Base-by-base conservation (phyloP, 2,797 vertebrate species). In the Stomatorhinus walkeri region DNA sequence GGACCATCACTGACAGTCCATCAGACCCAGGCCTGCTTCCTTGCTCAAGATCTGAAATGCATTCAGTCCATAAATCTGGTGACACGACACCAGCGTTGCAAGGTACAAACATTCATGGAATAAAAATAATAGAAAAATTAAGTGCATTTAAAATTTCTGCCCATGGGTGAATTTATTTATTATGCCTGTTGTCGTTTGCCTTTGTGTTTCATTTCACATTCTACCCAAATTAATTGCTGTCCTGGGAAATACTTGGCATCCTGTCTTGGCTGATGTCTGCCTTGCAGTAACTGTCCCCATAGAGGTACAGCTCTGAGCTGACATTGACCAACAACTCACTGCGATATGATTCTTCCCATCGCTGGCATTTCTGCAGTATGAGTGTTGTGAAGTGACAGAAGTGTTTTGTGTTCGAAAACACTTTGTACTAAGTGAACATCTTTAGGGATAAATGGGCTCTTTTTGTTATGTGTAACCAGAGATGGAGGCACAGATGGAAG, bases 401-500 rank as follows among this genome's bases (percentile, higher is more conserved):
- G 87, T 84, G 59, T 56, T 88, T 32, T 54, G 87, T 87, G 79
- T 36, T 49, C 54, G 24, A 19, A 87, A 87, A 59, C 85, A 87
- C 51, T 87, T 28, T 52, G 43, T 46, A 68, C 40, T 49, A 68
- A 54, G 56, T 46, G 88, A 51, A 36, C 16, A 59, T 89, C 88
- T 68, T 68, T 61, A 68, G 88, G 88, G 88, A 68, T 24, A 85
- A 84, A 68, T 68, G 49, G 81, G 84, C 81, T 61, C 43, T 90
- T 90, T 91, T 95, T 94, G 94, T 94, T 92, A 93, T 94, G 92
- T 92, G 92, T 92, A 90, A 89, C 88, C 79, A 59, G 91, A 85
- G 92, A 92, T 91, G 92, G 91, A 91, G 92, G 88, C 91, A 92
- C 95, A 96, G 96, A 96, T 96, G 95, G 95, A 93, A 90, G 92